Percentiles rank a stretch among this genome's conserved stretches.
These are phyloP conservation scores for Brachyptera putata DNA, from an alignment of 2,888 invertebrate species.

Conservation along the genomic window DNA sequence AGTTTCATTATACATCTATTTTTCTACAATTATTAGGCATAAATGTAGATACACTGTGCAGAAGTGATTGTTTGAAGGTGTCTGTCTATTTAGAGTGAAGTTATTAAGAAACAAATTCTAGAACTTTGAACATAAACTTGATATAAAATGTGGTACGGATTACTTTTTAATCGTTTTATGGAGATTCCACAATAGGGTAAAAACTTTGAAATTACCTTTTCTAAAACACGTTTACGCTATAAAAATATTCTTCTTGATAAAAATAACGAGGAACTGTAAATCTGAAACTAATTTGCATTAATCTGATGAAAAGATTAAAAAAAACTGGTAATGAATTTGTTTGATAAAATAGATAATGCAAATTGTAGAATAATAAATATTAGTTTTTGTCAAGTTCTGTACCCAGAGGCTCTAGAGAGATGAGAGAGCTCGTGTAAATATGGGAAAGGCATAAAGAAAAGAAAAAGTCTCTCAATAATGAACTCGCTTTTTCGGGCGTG, in stretches of 20 bases:
- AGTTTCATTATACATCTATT: no score
- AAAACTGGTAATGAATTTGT: no score
- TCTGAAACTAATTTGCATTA: constrained; percentile 1
- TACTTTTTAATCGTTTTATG: constrained; percentile 11
- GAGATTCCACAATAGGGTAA: background rate
- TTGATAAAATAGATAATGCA: background rate
- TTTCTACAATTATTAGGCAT: no score
- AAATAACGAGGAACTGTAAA: background rate
- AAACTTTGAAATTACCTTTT: constrained; percentile 5
- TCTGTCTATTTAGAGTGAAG: no score
- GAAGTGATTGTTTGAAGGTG: no score
- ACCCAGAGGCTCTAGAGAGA: background rate
- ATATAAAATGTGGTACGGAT: constrained; percentile 10
- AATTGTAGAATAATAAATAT: background rate
- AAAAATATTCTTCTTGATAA: background rate
- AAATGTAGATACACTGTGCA: no score
- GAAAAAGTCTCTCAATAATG: constrained; percentile 6
- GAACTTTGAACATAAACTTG: no score
- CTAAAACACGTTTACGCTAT: background rate
- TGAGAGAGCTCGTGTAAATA: background rate
- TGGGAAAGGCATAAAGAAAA: background rate
- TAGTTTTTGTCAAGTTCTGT: background rate
- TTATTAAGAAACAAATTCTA: no score
- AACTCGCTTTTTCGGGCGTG: background rate
- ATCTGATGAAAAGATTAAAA: background rate